Evolutionary conservation across 2,888 invertebrate species (phyloP), one percentile per base, ranked within the genome.

Genomic region (Morinoia aosen): DNA sequence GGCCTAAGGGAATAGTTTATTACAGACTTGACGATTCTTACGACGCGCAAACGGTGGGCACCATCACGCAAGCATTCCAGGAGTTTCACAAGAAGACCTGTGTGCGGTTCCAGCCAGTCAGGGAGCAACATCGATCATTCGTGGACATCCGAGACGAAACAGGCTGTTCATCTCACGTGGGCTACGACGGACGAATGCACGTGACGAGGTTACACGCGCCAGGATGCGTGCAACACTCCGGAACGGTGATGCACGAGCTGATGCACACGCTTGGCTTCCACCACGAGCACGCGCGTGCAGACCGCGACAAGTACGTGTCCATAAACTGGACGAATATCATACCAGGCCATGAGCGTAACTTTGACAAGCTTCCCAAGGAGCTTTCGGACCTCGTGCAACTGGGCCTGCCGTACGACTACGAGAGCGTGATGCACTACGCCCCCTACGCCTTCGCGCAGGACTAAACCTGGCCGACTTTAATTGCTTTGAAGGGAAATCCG

Each of bases 211-310:
- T 95, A 39, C 94, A 95, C 40, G 91, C 94, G 48, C 95, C 95
- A 12, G 94, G 94, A 40, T 95, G 95, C 88, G 56, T 95, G 57
- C 39, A 95, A 48, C 94, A 95, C 48, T 58, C 94, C 25, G 95
- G 95, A 25, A 95, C 95, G 11, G 93, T 95, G 33, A 94, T 95
- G 57, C 95, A 95, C 88, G 95, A 95, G 94, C 95, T 95, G 16
- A 93, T 95, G 64, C 95, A 95, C 94, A 95, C 95, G 39, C 88
- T 95, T 11, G 95, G 95, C 7, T 95, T 95, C 40, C 94, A 95
- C 56, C 95, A 95, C 58, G 95, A 95, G 56, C 95, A 95, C 40
- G 94, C 95, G n/a, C 61, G 95, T 16, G 93, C 95, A 5, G 95
- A 95, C 88, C n/a, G 95, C 12, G 95, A 95, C 57, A 39, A 40